A percentile compares a stretch with the other conserved stretches of the same genome.
phyloP scores from a whole-genome alignment of 2,888 invertebrate genomes.

The Tubiluchus corallicola region DNA sequence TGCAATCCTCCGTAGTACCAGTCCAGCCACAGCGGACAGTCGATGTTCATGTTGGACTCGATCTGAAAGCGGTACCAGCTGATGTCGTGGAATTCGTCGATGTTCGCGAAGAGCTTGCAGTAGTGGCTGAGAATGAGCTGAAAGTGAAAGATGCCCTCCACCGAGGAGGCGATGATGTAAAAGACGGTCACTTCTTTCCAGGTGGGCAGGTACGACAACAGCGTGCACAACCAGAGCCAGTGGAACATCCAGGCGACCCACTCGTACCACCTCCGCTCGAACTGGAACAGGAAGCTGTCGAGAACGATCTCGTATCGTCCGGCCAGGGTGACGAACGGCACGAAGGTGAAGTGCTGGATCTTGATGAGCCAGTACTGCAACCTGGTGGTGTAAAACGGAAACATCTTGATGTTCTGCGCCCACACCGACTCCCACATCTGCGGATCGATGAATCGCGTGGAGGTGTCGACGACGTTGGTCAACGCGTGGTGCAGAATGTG shows the following conservation, averaged over 20 bases:
- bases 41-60: constrained; percentile 7
- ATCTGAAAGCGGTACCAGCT: constrained; percentile 11
- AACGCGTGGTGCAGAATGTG: constrained; percentile 8
- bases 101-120: constrained; percentile 10
- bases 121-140: constrained; percentile 12
- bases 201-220: constrained; percentile 6
- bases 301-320: constrained; percentile 2
- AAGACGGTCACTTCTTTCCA: constrained; percentile 4
- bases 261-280: background rate
- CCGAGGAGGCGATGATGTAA: constrained; percentile 5
- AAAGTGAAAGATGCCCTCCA: constrained; percentile 6
- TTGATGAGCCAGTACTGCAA: background rate
- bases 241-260: constrained; percentile 6
- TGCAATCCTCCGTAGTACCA: constrained; percentile 9
- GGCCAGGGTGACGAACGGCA: constrained; percentile 2
- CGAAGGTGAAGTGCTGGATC: constrained; percentile 7
- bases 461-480: constrained; percentile 5
- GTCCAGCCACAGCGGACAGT: constrained; percentile 9
- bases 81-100: constrained; percentile 4
- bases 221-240: constrained; percentile 2
- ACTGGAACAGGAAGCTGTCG: background rate
- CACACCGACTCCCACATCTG: constrained; percentile 6
- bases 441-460: constrained; percentile 5
- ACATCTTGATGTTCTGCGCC: constrained; percentile 7
- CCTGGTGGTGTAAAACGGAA: background rate